A percentile compares a stretch with the other conserved stretches of the same genome.
Conservation (phyloP, 2,888 invertebrate genomes). For the Pachycephus smyrnensis region DNA sequence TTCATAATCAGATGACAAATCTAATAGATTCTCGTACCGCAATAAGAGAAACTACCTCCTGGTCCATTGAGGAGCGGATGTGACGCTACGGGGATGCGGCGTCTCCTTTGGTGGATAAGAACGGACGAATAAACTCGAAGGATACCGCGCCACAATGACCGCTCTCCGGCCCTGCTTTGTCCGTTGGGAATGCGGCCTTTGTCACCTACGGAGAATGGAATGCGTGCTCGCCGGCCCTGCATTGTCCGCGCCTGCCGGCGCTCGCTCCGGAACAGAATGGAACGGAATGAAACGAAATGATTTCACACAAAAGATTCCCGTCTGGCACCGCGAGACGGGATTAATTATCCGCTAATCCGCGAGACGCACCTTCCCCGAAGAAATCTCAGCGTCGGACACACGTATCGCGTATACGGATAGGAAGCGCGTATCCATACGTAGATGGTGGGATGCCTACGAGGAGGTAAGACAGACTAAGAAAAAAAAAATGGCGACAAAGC, state of each 20-base stretch:
- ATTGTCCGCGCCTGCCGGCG: background rate
- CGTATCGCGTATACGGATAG: background rate
- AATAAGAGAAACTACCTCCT: background rate
- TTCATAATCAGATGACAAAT: slow-evolving; percentile 51
- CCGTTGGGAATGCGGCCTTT: background rate
- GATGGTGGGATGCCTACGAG: background rate
- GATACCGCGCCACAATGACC: background rate
- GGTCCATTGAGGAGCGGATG: slow-evolving; percentile 32
- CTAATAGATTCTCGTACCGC: slow-evolving; percentile 44
- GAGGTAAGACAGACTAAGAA: background rate
- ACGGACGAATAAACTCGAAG: background rate
- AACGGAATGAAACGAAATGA: background rate
- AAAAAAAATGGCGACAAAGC: background rate
- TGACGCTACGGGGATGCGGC: slow-evolving; percentile 29
- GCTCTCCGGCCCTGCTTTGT: background rate
- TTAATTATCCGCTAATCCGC: background rate
- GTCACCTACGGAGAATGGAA: background rate
- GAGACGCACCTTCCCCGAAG: background rate
- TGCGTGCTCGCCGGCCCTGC: background rate
- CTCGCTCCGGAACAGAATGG: background rate
- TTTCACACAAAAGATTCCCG: background rate
- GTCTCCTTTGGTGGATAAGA: background rate
- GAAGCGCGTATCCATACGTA: background rate
- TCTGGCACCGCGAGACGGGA: background rate
- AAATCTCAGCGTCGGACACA: background rate